Base-by-base conservation (phyloP, 2,113 vertebrate genomes). In the Pardalotus punctatus region DNA sequence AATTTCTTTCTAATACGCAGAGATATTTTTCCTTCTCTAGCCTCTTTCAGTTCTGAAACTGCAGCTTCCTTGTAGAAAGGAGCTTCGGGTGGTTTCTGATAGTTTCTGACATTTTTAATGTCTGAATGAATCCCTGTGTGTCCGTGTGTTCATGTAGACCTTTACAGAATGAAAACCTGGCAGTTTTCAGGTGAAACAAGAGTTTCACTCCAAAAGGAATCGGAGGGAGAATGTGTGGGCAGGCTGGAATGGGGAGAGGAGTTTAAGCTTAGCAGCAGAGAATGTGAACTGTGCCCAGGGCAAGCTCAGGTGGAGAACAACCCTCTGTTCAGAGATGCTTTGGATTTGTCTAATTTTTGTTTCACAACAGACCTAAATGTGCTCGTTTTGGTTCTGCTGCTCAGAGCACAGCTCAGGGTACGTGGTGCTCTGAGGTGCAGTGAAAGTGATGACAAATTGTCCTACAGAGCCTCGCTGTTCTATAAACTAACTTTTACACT, bases 191-290 rank as follows among this genome's bases (percentile, higher is more conserved):
- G 11, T 38, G 7, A 45, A 66, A 73, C 19, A 16, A 14, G 2
- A 29, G 33, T 65, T 71, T 74, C 18, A 62, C 35, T n/a, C 36
- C 5, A 4, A 29, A 81, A 62, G 33, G 4, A 61, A 27, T 42
- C 14, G 13, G 21, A 58, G 21, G 28, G 35, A 40, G 14, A 15
- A 4, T 3, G 1, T 38, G 4, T 1, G 14, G 45, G 12, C n/a
- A 67, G 50, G 16, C 33, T 70, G 62, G n/a, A 53, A 17, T 18
- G n/a, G 43, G n/a, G 61, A 53, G 11, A 40, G 28, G 36, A 56
- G 14, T 45, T 79, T 12, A 35, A 29, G 23, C 24, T 48, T 28
- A 29, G 38, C 12, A 72, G 28, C 51, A 66, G 43, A 12, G 17
- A 33, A 23, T 2, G 5, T 9, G 19, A 53, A 3, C 24, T 56